Evolutionary conservation across 2,113 vertebrate genomes (phyloP).

Genomic region (Dipodomys merriami): DNA sequence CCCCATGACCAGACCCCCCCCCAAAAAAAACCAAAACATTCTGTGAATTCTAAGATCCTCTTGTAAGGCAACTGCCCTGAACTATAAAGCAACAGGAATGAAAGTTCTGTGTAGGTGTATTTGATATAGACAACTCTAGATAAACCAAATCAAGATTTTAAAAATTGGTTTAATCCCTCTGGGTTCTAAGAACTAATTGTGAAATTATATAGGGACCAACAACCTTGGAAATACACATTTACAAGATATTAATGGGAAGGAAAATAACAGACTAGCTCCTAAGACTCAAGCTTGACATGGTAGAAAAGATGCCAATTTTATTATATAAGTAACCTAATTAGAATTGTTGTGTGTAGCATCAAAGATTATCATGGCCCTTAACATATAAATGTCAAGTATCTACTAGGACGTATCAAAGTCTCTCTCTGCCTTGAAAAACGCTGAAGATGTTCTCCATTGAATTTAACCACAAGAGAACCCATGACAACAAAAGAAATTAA

Average conservation of each 20-base stretch:
- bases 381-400: constrained; percentile 60
- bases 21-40: not conserved
- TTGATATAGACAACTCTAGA: not conserved
- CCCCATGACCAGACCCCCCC: no score
- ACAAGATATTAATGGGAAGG: not conserved
- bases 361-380: constrained; percentile 7
- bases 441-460: not conserved
- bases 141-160: not conserved
- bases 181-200: not conserved
- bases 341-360: not conserved
- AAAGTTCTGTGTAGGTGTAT: not conserved
- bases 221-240: not conserved
- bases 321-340: not conserved
- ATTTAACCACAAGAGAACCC: not conserved
- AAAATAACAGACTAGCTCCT: not conserved
- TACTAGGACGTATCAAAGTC: not conserved
- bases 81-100: not conserved
- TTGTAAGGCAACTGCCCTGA: not conserved
- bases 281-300: not conserved
- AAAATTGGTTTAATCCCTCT: not conserved
- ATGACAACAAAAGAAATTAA: not conserved
- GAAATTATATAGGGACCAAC: not conserved
- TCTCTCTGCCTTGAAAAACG: not conserved
- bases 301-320: not conserved
- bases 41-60: not conserved